Percentiles rank a stretch among this genome's conserved stretches.
Evolutionary conservation across 2,797 vertebrate species (phyloP).

Genomic region (Rhynchonycteris naso): DNA sequence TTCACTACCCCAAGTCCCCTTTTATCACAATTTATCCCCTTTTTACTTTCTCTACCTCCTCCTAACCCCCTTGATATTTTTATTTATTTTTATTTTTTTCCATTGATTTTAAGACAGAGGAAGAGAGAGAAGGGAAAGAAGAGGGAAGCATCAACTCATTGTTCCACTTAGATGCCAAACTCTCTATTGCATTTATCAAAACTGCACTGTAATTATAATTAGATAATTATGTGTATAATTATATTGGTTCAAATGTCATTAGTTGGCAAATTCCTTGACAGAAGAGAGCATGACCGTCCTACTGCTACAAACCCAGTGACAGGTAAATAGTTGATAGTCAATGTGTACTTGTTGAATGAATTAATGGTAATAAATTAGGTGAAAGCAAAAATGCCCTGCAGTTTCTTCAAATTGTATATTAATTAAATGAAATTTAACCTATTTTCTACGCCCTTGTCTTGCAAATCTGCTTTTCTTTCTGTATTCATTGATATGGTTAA

Average conservation of each 20-base stretch:
- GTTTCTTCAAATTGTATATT: constrained; percentile 23
- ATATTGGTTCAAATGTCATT: neutral
- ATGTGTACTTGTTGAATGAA: neutral
- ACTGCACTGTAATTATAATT: neutral
- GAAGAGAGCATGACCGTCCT: neutral
- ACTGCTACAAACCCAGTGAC: neutral
- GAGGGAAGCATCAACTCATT: neutral
- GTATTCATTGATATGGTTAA: neutral
- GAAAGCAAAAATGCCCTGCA: neutral
- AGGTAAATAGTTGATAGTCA: neutral
- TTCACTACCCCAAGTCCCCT: too few species aligned
- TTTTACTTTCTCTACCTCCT: too few species aligned
- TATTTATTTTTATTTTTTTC: too few species aligned
- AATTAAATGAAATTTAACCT: constrained; percentile 19
- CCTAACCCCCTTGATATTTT: too few species aligned
- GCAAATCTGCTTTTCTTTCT: neutral
- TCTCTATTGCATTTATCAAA: neutral
- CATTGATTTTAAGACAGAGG: too few species aligned
- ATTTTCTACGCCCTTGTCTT: neutral
- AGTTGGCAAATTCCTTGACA: neutral
- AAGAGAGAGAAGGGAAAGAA: too few species aligned
- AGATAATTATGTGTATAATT: neutral
- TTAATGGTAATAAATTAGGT: neutral
- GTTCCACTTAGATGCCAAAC: neutral
- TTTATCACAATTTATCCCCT: too few species aligned